Conservation (phyloP, 2,797 vertebrate genomes). For the Arrhamphus sclerolepis region DNA sequence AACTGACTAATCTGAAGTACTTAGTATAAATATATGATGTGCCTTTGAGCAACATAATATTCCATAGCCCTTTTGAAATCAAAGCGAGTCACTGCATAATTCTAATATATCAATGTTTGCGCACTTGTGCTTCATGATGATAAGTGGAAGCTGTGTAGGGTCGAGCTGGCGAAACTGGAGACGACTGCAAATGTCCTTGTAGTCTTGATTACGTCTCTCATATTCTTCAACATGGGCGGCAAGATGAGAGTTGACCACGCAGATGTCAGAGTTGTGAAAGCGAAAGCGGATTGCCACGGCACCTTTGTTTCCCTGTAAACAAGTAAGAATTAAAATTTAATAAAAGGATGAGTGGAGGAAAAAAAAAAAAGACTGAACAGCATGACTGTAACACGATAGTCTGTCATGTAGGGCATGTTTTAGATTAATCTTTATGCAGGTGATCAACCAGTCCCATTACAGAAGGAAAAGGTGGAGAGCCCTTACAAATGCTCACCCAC, state of each 20-base stretch:
- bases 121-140: slow-evolving; percentile 93
- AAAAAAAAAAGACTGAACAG: background rate
- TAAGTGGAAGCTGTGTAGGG: slow-evolving; percentile 80
- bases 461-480: background rate
- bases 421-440: slow-evolving; percentile 13
- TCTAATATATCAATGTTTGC: slow-evolving; percentile 25
- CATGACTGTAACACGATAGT: slow-evolving; percentile 11
- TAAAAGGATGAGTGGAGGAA: background rate
- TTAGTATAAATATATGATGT: background rate
- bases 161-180: slow-evolving; percentile 88
- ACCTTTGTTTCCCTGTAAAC: slow-evolving; percentile 93
- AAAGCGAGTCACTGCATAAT: background rate
- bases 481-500: slow-evolving; percentile 17
- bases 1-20: background rate
- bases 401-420: slow-evolving; percentile 16
- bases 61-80: background rate
- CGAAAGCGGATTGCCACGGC: slow-evolving; percentile 92
- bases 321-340: background rate
- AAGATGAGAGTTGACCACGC: slow-evolving; percentile 94
- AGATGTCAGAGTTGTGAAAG: slow-evolving; percentile 93
- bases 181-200: slow-evolving; percentile 92
- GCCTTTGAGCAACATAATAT: background rate
- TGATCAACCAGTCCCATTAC: slow-evolving; percentile 17
- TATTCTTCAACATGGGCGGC: slow-evolving; percentile 93
- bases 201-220: slow-evolving; percentile 95